Evolutionary conservation across 1,140 invertebrate genomes (phyloP).

Genomic region (Goniozus legneri): DNA sequence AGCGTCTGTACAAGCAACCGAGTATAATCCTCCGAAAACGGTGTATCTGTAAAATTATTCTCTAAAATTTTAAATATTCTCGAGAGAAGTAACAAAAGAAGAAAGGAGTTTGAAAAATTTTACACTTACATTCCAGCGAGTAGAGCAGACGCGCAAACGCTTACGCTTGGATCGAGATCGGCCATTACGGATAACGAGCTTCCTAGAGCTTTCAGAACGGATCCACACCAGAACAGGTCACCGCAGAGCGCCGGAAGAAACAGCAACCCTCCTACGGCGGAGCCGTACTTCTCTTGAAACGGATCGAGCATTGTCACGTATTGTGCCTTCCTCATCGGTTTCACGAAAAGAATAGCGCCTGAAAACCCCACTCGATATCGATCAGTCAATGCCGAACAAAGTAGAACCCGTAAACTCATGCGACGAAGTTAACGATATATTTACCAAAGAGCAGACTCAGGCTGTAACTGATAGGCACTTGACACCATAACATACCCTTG

Average conservation of each 20-base stretch:
- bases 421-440: no score
- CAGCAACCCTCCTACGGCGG: slow-evolving; percentile 72
- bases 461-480: slow-evolving; percentile 79
- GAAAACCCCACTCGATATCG: slow-evolving; percentile 1
- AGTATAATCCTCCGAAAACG: slow-evolving; percentile 74
- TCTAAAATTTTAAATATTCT: not conserved
- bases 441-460: slow-evolving; percentile 72
- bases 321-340: slow-evolving; percentile 74
- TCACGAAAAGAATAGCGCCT: slow-evolving; percentile 78
- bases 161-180: slow-evolving; percentile 42
- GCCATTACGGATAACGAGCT: slow-evolving; percentile 46
- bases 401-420: not conserved
- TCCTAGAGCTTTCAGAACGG: slow-evolving; percentile 76
- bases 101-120: not conserved
- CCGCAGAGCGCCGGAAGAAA: slow-evolving; percentile 77
- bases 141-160: slow-evolving; percentile 42
- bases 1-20: slow-evolving; percentile 78
- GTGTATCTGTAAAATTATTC: slow-evolving; percentile 60
- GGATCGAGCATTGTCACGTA: slow-evolving; percentile 87
- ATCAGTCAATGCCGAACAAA: not conserved
- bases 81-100: not conserved
- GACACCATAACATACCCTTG: slow-evolving; percentile 70
- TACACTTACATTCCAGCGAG: slow-evolving; percentile 42
- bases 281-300: slow-evolving; percentile 74
- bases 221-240: slow-evolving; percentile 75